A percentile compares a stretch with the other conserved stretches of the same genome.
Evolutionary conservation across 2,797 vertebrate genomes (phyloP).

Genomic region (Poecilia gillii): DNA sequence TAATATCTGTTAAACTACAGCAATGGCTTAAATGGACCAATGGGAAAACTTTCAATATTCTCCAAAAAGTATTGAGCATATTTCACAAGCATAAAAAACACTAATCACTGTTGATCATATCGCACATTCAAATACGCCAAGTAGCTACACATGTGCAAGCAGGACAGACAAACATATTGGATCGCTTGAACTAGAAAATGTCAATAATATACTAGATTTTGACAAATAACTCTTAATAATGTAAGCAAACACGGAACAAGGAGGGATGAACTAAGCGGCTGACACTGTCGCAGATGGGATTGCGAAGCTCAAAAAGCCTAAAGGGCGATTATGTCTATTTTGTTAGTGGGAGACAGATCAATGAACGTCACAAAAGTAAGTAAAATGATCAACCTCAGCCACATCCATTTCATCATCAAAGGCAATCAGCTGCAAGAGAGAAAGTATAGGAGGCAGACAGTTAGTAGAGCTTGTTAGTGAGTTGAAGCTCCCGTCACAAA

Average conservation of each 20-base stretch:
- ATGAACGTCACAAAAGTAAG: conserved; percentile 62
- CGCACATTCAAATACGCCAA: not conserved
- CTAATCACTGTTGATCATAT: not conserved
- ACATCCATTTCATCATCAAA: conserved; percentile 98
- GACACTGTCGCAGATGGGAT: conserved; percentile 44
- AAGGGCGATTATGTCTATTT: conserved; percentile 53
- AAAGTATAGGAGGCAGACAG: conserved; percentile 76
- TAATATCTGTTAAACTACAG: not conserved
- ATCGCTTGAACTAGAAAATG: conserved; percentile 27
- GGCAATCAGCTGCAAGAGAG: conserved; percentile 91
- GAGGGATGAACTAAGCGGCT: conserved; percentile 43
- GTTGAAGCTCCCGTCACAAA: conserved; percentile 34
- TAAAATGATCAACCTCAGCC: conserved; percentile 91
- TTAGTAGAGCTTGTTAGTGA: conserved; percentile 82
- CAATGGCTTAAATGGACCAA: not conserved
- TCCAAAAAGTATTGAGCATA: not conserved
- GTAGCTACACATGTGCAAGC: conserved; percentile 20
- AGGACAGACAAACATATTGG: conserved; percentile 38
- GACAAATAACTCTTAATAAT: conserved; percentile 24
- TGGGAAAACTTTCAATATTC: not conserved
- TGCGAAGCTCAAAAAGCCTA: conserved; percentile 44
- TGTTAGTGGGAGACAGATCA: conserved; percentile 54
- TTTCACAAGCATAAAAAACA: not conserved
- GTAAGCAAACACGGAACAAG: conserved; percentile 21
- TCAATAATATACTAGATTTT: conserved; percentile 19